Evolutionary conservation across 1,140 invertebrate genomes (phyloP).

Genomic region (Drosophila lini): DNA sequence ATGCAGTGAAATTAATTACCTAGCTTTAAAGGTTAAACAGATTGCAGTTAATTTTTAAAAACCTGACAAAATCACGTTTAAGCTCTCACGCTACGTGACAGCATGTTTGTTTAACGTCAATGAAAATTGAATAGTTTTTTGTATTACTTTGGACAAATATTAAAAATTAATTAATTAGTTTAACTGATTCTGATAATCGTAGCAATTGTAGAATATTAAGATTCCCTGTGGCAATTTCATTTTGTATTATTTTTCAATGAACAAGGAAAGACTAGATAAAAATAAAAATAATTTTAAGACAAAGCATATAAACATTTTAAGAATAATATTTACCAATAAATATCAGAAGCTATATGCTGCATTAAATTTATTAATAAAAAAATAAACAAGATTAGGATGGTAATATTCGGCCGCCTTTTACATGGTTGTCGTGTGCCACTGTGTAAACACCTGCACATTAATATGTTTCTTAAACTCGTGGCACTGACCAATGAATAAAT

Average conservation of each 20-base stretch:
- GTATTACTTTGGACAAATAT: not conserved
- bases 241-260: not conserved
- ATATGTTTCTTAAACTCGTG: not conserved
- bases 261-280: not conserved
- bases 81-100: not conserved
- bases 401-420: not conserved
- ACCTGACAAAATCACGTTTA: not conserved
- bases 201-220: not conserved
- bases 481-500: constrained; percentile 6
- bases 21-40: not conserved
- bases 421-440: not conserved
- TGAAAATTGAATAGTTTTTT: not conserved
- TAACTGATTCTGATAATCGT: not conserved
- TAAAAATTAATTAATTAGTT: not conserved
- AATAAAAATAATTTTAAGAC: too few species aligned
- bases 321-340: not conserved
- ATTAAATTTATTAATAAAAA: not conserved
- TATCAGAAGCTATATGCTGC: not conserved
- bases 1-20: not conserved
- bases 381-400: too few species aligned
- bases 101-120: not conserved
- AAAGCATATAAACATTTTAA: not conserved
- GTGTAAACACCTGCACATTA: not conserved
- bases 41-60: not conserved
- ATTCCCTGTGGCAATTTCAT: not conserved